phyloP scores from a whole-genome alignment of 2,113 vertebrate genomes.

The Perccottus glenii region DNA sequence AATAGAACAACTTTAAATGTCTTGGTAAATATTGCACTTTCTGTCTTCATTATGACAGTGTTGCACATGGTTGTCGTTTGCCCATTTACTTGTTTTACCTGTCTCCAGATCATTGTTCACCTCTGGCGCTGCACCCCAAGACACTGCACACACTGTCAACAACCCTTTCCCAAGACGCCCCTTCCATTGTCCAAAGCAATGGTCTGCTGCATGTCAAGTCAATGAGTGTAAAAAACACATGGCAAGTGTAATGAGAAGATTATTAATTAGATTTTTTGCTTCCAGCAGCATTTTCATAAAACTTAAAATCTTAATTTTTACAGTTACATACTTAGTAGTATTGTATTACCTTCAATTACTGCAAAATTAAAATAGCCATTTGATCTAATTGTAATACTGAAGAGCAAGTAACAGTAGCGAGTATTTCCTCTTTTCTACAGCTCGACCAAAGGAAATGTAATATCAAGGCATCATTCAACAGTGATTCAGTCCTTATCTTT shows the following conservation, averaged over 20 bases:
- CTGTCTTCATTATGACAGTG: constrained; percentile 15
- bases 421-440: background rate
- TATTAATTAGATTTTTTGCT: too few relatives aligned
- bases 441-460: constrained; percentile 6
- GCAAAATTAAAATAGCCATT: too few relatives aligned
- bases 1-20: constrained; percentile 1
- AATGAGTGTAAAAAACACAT: background rate
- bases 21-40: constrained; percentile 7
- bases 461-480: constrained; percentile 8
- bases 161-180: constrained; percentile 46
- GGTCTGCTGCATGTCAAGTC: background rate
- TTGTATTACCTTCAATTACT: too few relatives aligned
- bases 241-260: too few relatives aligned
- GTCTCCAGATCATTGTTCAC: constrained; percentile 23
- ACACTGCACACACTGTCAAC: constrained; percentile 14
- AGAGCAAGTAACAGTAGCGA: background rate
- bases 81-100: constrained; percentile 14
- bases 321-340: background rate
- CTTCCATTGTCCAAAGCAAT: constrained; percentile 29
- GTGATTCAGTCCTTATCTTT: background rate
- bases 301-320: background rate
- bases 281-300: too few relatives aligned
- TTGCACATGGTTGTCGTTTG: constrained; percentile 8
- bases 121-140: constrained; percentile 18
- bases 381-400: background rate